Conservation (phyloP, 92 coral and sea anemone species). For the Porites cylindrica region DNA sequence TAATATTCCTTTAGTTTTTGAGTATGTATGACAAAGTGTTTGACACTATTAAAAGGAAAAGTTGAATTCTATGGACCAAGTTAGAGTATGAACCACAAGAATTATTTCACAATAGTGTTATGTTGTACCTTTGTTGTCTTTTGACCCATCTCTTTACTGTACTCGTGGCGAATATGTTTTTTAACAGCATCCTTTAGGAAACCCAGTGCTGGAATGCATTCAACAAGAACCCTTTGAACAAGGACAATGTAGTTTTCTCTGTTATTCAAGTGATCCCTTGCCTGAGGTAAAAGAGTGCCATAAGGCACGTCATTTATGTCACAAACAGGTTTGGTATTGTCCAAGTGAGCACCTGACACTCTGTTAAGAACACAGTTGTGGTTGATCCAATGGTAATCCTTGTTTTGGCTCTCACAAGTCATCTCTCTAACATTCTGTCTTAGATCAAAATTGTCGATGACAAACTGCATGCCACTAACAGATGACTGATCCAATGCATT, state of each 20-base stretch:
- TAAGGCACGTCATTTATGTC: constrained; percentile 59
- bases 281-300: constrained; percentile 40
- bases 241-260: constrained; percentile 46
- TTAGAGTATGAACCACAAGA: too few species aligned
- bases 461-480: constrained; percentile 1
- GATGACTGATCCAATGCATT: neutral
- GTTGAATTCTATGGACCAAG: too few species aligned
- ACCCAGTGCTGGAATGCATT: constrained; percentile 32
- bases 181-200: constrained; percentile 63
- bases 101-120: too few species aligned
- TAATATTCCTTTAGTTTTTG: constrained; percentile 48
- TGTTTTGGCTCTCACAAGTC: constrained; percentile 75
- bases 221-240: constrained; percentile 56
- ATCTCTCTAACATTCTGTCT: constrained; percentile 57
- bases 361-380: constrained; percentile 57
- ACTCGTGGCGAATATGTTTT: constrained; percentile 54
- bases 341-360: constrained; percentile 28
- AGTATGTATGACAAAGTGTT: too few species aligned
- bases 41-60: too few species aligned
- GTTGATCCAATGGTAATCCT: constrained; percentile 70
- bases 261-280: constrained; percentile 43
- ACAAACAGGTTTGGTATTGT: constrained; percentile 49
- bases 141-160: constrained; percentile 43
- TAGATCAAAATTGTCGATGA: constrained; percentile 57
- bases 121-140: constrained; percentile 36